phyloP scores from a whole-genome alignment of 2,888 invertebrate genomes.

The Himalopsyche tibetana region DNA sequence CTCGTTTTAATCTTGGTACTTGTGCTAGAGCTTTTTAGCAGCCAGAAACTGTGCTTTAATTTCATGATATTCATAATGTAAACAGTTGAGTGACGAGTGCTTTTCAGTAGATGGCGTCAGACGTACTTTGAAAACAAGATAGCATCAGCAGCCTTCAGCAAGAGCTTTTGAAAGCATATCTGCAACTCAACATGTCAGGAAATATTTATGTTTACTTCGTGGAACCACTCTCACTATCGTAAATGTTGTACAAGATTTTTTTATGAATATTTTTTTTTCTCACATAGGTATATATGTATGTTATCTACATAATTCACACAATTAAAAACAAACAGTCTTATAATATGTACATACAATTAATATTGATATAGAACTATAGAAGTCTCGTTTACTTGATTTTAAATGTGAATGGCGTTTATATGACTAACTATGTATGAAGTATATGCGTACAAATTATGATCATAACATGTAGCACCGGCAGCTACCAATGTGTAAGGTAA shows the following conservation, averaged over 20 bases:
- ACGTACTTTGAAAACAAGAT: constrained; percentile 31
- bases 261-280: background rate
- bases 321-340: too few relatives aligned
- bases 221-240: background rate
- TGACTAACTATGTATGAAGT: too few relatives aligned
- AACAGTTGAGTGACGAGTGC: constrained; percentile 40
- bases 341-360: too few relatives aligned
- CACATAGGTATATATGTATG: too few relatives aligned
- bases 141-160: constrained; percentile 35
- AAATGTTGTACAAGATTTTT: constrained; percentile 3
- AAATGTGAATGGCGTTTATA: too few relatives aligned
- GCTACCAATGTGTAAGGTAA: too few relatives aligned
- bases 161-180: constrained; percentile 13
- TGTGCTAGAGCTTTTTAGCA: constrained; percentile 8
- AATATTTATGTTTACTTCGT: constrained; percentile 1
- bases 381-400: too few relatives aligned
- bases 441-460: too few relatives aligned
- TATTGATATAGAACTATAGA: too few relatives aligned
- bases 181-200: constrained; percentile 1
- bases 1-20: background rate
- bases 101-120: constrained; percentile 34
- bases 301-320: too few relatives aligned
- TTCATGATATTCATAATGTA: constrained; percentile 32
- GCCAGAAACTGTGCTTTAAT: constrained; percentile 28
- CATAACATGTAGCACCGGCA: too few relatives aligned